phyloP scores from a whole-genome alignment of 2,113 vertebrate species.

The Diadophis punctatus region DNA sequence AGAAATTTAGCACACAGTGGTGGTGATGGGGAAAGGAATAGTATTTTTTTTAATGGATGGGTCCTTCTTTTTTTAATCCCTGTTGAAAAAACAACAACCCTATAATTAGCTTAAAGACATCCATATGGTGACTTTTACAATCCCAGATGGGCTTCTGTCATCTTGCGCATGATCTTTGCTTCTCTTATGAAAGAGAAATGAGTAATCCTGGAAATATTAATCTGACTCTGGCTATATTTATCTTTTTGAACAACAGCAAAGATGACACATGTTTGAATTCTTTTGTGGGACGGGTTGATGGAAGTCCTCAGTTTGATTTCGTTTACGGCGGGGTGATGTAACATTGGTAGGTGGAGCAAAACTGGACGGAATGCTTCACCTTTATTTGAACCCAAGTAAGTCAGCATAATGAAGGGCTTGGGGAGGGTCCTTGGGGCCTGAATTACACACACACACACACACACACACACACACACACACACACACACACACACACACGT shows the following conservation, averaged over 20 bases:
- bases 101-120: slow-evolving; percentile 70
- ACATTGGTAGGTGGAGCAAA: slow-evolving; percentile 21
- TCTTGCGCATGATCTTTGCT: slow-evolving; percentile 72
- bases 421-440: not conserved
- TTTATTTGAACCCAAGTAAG: not conserved
- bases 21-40: slow-evolving; percentile 35
- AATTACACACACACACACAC: too few relatives aligned
- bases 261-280: slow-evolving; percentile 56
- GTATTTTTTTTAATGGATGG: slow-evolving; percentile 36
- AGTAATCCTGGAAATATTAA: slow-evolving; percentile 78
- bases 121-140: slow-evolving; percentile 72
- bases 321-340: slow-evolving; percentile 43
- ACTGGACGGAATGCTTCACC: not conserved
- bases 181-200: slow-evolving; percentile 70
- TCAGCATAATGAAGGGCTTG: not conserved
- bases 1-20: slow-evolving; percentile 31
- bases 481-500: not conserved
- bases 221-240: slow-evolving; percentile 73
- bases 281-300: slow-evolving; percentile 39
- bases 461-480: too few relatives aligned
- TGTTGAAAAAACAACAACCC: slow-evolving; percentile 10
- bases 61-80: not conserved
- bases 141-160: slow-evolving; percentile 75
- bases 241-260: slow-evolving; percentile 51
- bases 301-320: slow-evolving; percentile 43